phyloP scores from a whole-genome alignment of 2,113 vertebrate species.

The Pterophyllum scalare region DNA sequence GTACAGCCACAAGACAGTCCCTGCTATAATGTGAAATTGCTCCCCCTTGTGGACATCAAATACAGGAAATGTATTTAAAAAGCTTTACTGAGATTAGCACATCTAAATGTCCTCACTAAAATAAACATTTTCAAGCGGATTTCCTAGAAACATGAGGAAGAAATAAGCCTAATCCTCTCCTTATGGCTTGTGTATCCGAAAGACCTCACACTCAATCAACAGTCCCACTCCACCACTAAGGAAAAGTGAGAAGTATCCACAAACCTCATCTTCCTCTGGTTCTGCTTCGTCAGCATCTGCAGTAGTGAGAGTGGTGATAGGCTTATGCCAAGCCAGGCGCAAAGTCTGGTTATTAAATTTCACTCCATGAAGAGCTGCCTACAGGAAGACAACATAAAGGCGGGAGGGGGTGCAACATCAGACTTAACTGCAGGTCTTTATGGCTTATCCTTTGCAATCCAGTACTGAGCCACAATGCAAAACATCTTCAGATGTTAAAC shows the following conservation, averaged over 20 bases:
- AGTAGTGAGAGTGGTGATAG: slow-evolving; percentile 79
- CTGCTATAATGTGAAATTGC: slow-evolving; percentile 34
- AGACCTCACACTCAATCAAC: background rate
- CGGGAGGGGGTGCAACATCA: background rate
- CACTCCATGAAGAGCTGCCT: slow-evolving; percentile 92
- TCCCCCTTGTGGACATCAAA: slow-evolving; percentile 61
- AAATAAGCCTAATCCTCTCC: background rate
- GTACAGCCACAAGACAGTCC: too few species aligned
- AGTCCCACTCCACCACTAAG: background rate
- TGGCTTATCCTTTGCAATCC: background rate
- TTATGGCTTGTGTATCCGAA: background rate
- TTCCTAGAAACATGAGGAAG: background rate
- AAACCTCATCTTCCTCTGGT: slow-evolving; percentile 95
- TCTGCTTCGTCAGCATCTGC: slow-evolving; percentile 89
- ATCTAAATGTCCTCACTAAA: background rate
- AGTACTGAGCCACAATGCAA: background rate
- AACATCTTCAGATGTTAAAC: background rate
- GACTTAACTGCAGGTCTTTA: background rate
- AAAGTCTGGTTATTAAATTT: slow-evolving; percentile 91
- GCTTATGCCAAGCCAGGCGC: slow-evolving; percentile 95
- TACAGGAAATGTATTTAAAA: background rate
- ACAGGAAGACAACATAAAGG: background rate
- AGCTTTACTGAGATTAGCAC: background rate
- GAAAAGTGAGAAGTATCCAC: slow-evolving; percentile 49
- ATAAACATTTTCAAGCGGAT: background rate